phyloP scores from a whole-genome alignment of 2,113 vertebrate genomes.

The Trochalopteron elliotii region DNA sequence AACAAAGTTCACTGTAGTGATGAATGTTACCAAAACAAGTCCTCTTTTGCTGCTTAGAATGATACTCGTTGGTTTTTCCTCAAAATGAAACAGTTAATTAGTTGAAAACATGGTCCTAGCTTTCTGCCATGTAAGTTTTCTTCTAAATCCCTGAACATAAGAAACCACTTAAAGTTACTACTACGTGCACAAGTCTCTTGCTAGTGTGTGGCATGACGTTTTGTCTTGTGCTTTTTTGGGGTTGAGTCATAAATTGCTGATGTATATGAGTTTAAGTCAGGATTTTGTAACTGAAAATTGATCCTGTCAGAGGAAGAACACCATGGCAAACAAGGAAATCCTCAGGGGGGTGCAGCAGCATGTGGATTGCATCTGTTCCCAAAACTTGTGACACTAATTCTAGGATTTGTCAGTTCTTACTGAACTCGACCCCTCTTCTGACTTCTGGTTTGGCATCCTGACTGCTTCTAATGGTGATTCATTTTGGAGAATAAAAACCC shows the following conservation, averaged over 20 bases:
- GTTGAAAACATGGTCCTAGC: not conserved
- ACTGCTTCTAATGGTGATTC: not conserved
- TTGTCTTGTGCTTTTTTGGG: not conserved
- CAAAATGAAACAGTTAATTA: not conserved
- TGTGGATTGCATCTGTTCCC: not conserved
- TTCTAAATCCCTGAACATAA: not conserved
- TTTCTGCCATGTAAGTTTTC: not conserved
- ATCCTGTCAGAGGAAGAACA: not conserved
- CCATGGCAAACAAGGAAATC: not conserved
- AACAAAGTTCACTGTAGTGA: not conserved
- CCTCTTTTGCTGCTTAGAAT: not conserved
- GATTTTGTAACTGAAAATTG: not conserved
- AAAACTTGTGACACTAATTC: not conserved
- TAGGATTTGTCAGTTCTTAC: not conserved
- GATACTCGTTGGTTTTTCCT: accelerated
- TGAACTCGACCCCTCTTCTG: not conserved
- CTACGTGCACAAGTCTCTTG: not conserved
- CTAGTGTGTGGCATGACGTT: not conserved
- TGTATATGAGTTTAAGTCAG: not conserved
- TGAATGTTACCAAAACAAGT: not conserved
- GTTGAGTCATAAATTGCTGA: not conserved
- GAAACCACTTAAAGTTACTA: not conserved
- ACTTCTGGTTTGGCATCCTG: not conserved
- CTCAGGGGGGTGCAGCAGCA: not conserved
- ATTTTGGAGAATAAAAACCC: not conserved